Conservation (phyloP, 1,140 invertebrate species). For the Tetramorium simillimum region DNA sequence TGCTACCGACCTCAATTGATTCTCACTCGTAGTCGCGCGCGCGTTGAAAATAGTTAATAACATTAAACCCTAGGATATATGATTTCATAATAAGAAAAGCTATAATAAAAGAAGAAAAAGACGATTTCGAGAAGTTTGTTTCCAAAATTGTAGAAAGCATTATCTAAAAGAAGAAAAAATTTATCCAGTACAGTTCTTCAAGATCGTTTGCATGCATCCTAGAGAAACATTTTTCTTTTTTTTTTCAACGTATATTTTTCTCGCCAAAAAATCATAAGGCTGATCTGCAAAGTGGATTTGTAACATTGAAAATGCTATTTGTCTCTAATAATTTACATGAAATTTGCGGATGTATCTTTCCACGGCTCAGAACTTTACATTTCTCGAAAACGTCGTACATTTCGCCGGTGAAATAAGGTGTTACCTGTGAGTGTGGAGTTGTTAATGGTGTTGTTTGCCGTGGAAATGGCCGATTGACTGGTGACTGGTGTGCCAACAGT, state of each 20-base stretch:
- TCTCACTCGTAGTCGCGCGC: not conserved
- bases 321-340: not conserved
- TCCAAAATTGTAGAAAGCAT: not conserved
- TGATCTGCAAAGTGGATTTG: not conserved
- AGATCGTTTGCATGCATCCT: not conserved
- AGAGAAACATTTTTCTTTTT: not conserved
- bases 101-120: not conserved
- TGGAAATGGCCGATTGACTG: slow-evolving; percentile 84
- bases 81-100: not conserved
- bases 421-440: slow-evolving; percentile 85
- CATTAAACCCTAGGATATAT: not conserved
- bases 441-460: slow-evolving; percentile 85
- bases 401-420: slow-evolving; percentile 59
- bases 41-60: not conserved
- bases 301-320: not conserved
- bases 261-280: not conserved
- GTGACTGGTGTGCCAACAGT: slow-evolving; percentile 83
- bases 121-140: not conserved
- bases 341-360: not conserved
- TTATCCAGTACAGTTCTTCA: not conserved
- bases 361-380: not conserved
- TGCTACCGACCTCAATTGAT: not conserved
- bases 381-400: not conserved
- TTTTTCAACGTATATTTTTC: not conserved
- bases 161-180: not conserved